phyloP scores from a whole-genome alignment of 2,797 vertebrate genomes.

The Pempheris klunzingeri region DNA sequence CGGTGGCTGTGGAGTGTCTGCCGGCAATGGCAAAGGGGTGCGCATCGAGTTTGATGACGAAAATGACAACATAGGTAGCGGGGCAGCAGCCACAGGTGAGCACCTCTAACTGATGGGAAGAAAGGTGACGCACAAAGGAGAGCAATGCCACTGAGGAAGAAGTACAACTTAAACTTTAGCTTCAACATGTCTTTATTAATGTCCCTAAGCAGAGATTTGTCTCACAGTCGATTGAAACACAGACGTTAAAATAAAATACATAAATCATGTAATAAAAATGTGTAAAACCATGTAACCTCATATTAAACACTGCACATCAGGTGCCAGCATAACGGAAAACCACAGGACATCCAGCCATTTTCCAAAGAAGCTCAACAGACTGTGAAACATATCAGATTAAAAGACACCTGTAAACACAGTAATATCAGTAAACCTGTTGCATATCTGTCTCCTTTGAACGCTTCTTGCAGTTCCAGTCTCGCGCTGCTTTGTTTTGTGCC shows the following conservation, averaged over 20 bases:
- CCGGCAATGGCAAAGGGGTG: conserved; percentile 97
- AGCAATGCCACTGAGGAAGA: not conserved
- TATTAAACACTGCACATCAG: not conserved
- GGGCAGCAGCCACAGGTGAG: conserved; percentile 93
- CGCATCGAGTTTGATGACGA: conserved; percentile 99
- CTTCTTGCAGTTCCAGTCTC: not conserved
- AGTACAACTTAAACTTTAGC: not conserved
- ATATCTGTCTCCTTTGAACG: not conserved
- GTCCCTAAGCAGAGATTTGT: not conserved
- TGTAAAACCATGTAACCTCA: not conserved
- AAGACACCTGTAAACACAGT: not conserved
- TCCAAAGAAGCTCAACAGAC: not conserved
- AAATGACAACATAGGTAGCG: conserved; percentile 94
- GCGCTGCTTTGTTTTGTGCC: not conserved
- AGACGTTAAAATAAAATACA: not conserved
- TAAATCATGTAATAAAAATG: not conserved
- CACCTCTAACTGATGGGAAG: not conserved
- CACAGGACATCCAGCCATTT: not conserved
- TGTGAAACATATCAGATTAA: not conserved
- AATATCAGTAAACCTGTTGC: not conserved
- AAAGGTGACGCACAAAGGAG: not conserved
- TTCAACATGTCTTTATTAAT: not conserved
- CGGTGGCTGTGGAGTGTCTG: conserved; percentile 96
- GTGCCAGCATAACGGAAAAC: not conserved
- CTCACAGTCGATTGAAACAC: not conserved